phyloP scores from a whole-genome alignment of 30 jellyfish, hydroid and myxozoan species.

The Aurelia coerulea region DNA sequence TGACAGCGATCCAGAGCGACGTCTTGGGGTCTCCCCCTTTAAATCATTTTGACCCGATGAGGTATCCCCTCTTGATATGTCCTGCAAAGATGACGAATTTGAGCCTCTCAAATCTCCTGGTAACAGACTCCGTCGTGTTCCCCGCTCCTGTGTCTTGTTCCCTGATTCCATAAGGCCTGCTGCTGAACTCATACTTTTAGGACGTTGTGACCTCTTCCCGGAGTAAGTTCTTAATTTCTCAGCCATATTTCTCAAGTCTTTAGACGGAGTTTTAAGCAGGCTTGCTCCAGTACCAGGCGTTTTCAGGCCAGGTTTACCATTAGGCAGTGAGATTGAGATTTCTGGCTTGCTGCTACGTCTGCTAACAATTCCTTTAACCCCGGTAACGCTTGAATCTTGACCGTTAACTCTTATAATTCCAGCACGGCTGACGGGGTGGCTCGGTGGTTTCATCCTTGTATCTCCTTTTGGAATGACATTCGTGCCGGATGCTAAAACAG shows the following conservation, averaged over 20 bases:
- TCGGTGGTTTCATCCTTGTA: slow-evolving; percentile 49
- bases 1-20: slow-evolving; percentile 9
- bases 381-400: not conserved
- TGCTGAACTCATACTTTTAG: slow-evolving; percentile 46
- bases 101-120: slow-evolving; percentile 8
- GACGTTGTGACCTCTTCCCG: slow-evolving; percentile 49
- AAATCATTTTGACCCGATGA: slow-evolving; percentile 4
- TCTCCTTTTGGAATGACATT: slow-evolving; percentile 17
- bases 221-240: slow-evolving; percentile 45
- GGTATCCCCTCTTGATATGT: slow-evolving; percentile 5
- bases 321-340: not conserved
- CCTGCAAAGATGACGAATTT: slow-evolving; percentile 52
- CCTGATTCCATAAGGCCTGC: slow-evolving; percentile 18
- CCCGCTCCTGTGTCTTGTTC: slow-evolving; percentile 1
- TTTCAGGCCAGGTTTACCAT: slow-evolving; percentile 15
- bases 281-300: not conserved
- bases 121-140: slow-evolving; percentile 8
- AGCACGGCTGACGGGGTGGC: not conserved
- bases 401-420: not conserved
- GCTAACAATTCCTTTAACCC: slow-evolving; percentile 17
- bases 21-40: not conserved
- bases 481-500: not conserved
- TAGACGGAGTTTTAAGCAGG: slow-evolving; percentile 42
- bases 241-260: slow-evolving; percentile 54
- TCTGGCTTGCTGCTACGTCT: slow-evolving; percentile 20